These are phyloP conservation scores for human DNA, from an alignment of 2,113 vertebrate species.

Conservation along the genomic window DNA sequence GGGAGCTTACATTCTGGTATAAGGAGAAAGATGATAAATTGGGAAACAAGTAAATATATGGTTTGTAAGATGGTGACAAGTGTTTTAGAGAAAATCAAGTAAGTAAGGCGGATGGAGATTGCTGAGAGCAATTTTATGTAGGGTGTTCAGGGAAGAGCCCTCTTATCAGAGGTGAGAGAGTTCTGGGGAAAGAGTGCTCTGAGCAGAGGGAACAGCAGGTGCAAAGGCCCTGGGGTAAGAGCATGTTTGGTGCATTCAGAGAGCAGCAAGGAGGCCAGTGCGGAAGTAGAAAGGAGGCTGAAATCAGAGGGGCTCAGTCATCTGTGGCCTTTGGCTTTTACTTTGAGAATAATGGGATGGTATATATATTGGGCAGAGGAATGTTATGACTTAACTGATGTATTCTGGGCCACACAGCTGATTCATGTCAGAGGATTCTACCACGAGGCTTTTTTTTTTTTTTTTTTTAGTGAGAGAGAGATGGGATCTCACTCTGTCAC, in stretches of 20 bases:
- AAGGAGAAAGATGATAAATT: background rate
- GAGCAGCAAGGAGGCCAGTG: background rate
- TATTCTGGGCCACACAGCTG: background rate
- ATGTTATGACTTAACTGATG: rapidly evolving
- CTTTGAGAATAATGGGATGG: background rate
- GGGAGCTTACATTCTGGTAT: background rate
- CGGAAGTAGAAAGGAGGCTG: background rate
- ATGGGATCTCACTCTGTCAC: background rate
- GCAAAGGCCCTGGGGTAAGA: background rate
- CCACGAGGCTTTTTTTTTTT: background rate
- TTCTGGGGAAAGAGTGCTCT: background rate
- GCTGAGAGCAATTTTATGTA: background rate
- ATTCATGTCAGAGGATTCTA: background rate
- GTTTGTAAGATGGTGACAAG: background rate
- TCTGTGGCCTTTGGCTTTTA: background rate
- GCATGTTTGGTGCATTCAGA: background rate
- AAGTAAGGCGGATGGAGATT: background rate
- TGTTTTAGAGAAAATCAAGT: background rate
- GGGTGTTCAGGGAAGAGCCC: background rate
- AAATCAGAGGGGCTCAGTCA: background rate
- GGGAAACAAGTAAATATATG: background rate
- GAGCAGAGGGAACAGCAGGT: background rate
- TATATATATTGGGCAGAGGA: background rate
- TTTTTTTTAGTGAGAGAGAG: background rate
- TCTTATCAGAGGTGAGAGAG: background rate